Evolutionary conservation across 2,113 vertebrate species (phyloP).

Genomic region (Apteryx mantelli): DNA sequence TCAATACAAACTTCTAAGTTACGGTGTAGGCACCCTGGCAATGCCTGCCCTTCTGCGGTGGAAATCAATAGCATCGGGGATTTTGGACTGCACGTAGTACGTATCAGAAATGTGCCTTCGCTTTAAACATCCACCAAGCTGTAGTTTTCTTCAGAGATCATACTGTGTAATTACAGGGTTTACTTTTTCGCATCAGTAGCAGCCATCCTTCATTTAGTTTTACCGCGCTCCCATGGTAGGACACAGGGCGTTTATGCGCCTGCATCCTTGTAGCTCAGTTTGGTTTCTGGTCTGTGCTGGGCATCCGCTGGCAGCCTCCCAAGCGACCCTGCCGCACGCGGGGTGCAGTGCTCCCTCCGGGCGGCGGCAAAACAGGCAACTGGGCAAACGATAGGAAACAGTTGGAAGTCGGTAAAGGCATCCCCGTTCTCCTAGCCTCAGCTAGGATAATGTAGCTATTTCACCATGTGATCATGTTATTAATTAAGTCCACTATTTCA

Average conservation of each 20-base stretch:
- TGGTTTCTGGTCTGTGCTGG: not conserved
- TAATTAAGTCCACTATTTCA: not conserved
- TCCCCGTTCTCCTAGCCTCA: not conserved
- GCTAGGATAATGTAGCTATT: not conserved
- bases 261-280: not conserved
- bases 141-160: not conserved
- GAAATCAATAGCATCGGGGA: not conserved
- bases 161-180: not conserved
- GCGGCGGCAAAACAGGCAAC: not conserved
- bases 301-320: not conserved
- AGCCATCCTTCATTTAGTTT: not conserved
- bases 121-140: conserved; percentile 2
- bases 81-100: not conserved
- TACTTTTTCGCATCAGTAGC: not conserved
- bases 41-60: not conserved
- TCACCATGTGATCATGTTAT: not conserved
- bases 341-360: not conserved
- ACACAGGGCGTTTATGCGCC: not conserved
- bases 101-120: not conserved
- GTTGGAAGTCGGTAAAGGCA: not conserved
- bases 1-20: not conserved
- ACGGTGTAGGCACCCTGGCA: not conserved
- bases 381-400: not conserved
- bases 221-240: not conserved
- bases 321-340: not conserved